phyloP scores from a whole-genome alignment of 2,888 invertebrate genomes.

The Drosophila helvetica region DNA sequence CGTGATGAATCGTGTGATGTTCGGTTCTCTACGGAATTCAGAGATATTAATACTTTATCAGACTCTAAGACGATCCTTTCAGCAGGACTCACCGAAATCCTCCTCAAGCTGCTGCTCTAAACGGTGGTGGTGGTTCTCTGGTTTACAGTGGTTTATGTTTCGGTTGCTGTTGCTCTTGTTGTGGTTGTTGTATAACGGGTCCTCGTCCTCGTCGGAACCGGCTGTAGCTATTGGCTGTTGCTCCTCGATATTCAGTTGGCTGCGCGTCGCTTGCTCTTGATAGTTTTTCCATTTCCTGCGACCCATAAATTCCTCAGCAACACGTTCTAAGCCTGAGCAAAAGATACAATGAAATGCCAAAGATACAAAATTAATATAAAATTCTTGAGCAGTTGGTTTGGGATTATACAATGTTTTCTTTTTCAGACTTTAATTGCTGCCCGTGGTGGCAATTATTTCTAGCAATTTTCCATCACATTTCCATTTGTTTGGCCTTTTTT shows the following conservation, averaged over 20 bases:
- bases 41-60: background rate
- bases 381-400: slow-evolving; percentile 16
- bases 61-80: background rate
- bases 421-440: slow-evolving; percentile 59
- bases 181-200: slow-evolving; percentile 41
- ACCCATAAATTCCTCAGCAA: slow-evolving; percentile 98
- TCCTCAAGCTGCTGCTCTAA: slow-evolving; percentile 59
- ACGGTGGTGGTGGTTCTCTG: slow-evolving; percentile 74
- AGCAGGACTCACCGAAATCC: slow-evolving; percentile 57
- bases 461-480: slow-evolving; percentile 20
- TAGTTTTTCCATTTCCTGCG: slow-evolving; percentile 98
- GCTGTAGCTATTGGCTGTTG: slow-evolving; percentile 74
- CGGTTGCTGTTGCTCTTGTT: slow-evolving; percentile 42
- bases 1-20: slow-evolving; percentile 74
- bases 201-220: slow-evolving; percentile 44
- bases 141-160: slow-evolving; percentile 63
- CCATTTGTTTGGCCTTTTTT: slow-evolving; percentile 23
- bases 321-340: slow-evolving; percentile 94
- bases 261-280: slow-evolving; percentile 89
- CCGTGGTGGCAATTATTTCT: slow-evolving; percentile 47
- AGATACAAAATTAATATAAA: slow-evolving; percentile 41
- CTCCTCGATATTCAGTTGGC: slow-evolving; percentile 82
- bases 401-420: slow-evolving; percentile 29
- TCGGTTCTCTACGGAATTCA: slow-evolving; percentile 52
- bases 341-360: background rate